Evolutionary conservation across 1,140 invertebrate genomes (phyloP).

Genomic region (Wiebesia pumilae): DNA sequence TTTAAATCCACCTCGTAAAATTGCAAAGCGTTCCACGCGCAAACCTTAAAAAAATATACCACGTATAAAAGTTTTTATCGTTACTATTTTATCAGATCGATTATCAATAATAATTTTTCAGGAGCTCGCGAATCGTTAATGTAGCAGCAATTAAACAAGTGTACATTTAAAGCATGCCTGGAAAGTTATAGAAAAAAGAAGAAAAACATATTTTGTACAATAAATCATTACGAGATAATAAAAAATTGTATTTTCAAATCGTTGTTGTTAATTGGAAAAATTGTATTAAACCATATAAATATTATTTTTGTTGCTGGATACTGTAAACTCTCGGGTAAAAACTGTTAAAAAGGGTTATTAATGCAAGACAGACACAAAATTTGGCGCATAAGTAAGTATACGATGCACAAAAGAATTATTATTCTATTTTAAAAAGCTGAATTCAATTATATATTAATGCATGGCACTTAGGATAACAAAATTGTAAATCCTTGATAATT

Average conservation of each 20-base stretch:
- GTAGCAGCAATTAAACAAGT: background rate
- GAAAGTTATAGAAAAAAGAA: slow-evolving; percentile 5
- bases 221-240: background rate
- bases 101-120: background rate
- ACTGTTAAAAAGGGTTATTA: background rate
- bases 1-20: slow-evolving; percentile 14
- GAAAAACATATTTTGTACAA: background rate
- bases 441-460: background rate
- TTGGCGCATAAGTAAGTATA: background rate
- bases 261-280: slow-evolving; percentile 11
- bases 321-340: background rate
- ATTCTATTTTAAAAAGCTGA: background rate
- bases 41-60: background rate
- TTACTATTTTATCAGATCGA: background rate
- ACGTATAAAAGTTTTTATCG: background rate
- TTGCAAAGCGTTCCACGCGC: background rate
- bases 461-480: background rate
- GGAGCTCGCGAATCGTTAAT: background rate
- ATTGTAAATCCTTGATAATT: background rate
- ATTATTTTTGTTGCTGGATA: background rate
- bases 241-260: background rate
- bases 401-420: background rate
- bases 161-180: slow-evolving; percentile 6
- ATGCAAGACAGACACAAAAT: background rate
- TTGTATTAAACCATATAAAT: background rate